Conservation (phyloP, 1,140 invertebrate genomes). For the Nephila pilipes region DNA sequence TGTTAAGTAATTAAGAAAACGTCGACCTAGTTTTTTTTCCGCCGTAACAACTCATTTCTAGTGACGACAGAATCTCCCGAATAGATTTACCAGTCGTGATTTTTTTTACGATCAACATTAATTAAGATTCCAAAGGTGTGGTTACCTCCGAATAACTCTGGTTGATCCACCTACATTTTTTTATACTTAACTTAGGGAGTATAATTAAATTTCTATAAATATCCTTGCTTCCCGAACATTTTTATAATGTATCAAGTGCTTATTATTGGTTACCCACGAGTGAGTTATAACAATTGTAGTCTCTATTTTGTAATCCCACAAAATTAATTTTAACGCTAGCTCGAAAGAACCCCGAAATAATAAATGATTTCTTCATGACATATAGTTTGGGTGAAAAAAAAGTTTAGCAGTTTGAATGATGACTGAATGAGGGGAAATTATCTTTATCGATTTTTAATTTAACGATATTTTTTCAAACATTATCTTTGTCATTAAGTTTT, state of each 20-base stretch:
- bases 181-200: slow-evolving; percentile 54
- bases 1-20: slow-evolving; percentile 55
- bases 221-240: slow-evolving; percentile 53
- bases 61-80: slow-evolving; percentile 36
- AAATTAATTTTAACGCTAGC: slow-evolving; percentile 66
- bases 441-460: slow-evolving; percentile 71
- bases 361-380: slow-evolving; percentile 73
- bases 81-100: slow-evolving; percentile 47
- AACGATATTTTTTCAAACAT: slow-evolving; percentile 69
- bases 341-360: slow-evolving; percentile 45
- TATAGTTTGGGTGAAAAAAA: slow-evolving; percentile 50
- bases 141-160: slow-evolving; percentile 67
- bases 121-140: slow-evolving; percentile 72
- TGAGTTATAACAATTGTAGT: slow-evolving; percentile 69
- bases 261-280: slow-evolving; percentile 69
- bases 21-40: slow-evolving; percentile 14
- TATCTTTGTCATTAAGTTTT: slow-evolving; percentile 67
- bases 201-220: slow-evolving; percentile 76
- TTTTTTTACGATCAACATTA: slow-evolving; percentile 69
- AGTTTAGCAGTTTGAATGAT: slow-evolving; percentile 64
- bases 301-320: slow-evolving; percentile 69
- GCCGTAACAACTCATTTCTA: slow-evolving; percentile 36
- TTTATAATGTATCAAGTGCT: slow-evolving; percentile 73
- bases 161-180: slow-evolving; percentile 69
- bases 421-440: slow-evolving; percentile 67